Evolutionary conservation across 1,140 invertebrate species (phyloP), one percentile per base, ranked within the genome.

Genomic region (Maconellicoccus hirsutus): DNA sequence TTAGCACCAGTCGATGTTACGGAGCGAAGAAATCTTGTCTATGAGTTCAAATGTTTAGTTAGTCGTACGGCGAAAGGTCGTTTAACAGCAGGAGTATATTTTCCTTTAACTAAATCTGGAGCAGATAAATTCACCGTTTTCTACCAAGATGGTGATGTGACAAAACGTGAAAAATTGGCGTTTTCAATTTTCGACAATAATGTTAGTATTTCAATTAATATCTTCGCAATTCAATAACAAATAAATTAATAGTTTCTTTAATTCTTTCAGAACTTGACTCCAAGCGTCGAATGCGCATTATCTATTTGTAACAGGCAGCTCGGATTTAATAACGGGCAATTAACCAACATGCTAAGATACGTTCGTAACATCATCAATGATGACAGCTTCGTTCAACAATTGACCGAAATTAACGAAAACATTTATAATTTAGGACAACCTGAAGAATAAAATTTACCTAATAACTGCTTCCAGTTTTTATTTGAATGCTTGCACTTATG

Each of bases 21-120:
- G 0, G 92, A 95, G 79, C 85, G 92, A 72, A 84, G 93, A 74
- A 94, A 95, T 79, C 80, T 95, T 73, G 89, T 92, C 21, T 95
- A 94, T 78, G 89, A 90, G 76, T 94, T 94, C 80, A 83, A 79
- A 70, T 93, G 90, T 77, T 81, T 93, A 4, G 79, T 95, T 23
- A 84, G 88, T 10, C 85, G 92, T 52, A 87, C 93, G 77, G 85
- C 85, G 63, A 91, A 92, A 75, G 91, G 91, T 33, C 85, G 88
- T 70, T 82, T 93, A 2, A 84, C 85, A 8, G 90, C 92, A 71
- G 92, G 92, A 7, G 80, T 94, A 70, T 94, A 94, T 79, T 93
- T 94, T 16, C 86, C 89, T 19, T 78, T 88, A 14, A n/a, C n/a
- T 12, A 79, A 84, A 69, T 80, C 82, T 71, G 85, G 87, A 72